A percentile compares a stretch with the other conserved stretches of the same genome.
phyloP scores from a whole-genome alignment of 2,888 invertebrate genomes.

The Dolichopus griseipennis region DNA sequence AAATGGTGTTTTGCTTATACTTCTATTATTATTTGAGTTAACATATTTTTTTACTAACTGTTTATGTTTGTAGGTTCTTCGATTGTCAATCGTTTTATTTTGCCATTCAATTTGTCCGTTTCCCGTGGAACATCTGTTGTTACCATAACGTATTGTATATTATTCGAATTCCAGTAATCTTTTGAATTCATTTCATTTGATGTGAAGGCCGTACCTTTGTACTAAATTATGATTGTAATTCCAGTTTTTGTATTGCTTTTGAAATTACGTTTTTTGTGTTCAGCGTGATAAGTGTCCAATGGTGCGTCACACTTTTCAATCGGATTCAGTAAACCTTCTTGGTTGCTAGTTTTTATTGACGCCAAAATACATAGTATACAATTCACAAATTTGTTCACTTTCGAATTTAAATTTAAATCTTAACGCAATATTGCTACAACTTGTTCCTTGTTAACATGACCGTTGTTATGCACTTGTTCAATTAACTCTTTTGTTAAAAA shows the following conservation, averaged over 20 bases:
- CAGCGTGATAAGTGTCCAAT: no score
- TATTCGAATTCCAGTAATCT: background rate
- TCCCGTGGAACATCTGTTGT: constrained; percentile 28
- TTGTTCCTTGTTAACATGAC: no score
- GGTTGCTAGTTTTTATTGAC: no score
- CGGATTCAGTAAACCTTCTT: no score
- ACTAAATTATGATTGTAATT: background rate
- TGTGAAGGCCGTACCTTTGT: background rate
- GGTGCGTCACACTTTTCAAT: no score
- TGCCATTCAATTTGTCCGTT: constrained; percentile 35
- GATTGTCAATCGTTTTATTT: constrained; percentile 31
- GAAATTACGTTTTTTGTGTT: no score
- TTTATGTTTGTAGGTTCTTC: constrained; percentile 27
- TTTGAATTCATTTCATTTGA: background rate
- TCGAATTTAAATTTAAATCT: no score
- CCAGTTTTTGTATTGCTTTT: background rate
- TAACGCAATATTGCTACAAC: no score
- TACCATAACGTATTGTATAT: background rate
- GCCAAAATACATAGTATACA: no score
- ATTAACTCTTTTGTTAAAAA: no score
- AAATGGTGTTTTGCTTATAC: constrained; percentile 20
- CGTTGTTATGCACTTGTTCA: no score
- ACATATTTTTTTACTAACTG: constrained; percentile 21
- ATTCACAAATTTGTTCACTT: no score
- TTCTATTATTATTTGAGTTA: constrained; percentile 22